A percentile compares a stretch with the other conserved stretches of the same genome.
Conservation (phyloP, 2,888 invertebrate species). For the Timandra comae region DNA sequence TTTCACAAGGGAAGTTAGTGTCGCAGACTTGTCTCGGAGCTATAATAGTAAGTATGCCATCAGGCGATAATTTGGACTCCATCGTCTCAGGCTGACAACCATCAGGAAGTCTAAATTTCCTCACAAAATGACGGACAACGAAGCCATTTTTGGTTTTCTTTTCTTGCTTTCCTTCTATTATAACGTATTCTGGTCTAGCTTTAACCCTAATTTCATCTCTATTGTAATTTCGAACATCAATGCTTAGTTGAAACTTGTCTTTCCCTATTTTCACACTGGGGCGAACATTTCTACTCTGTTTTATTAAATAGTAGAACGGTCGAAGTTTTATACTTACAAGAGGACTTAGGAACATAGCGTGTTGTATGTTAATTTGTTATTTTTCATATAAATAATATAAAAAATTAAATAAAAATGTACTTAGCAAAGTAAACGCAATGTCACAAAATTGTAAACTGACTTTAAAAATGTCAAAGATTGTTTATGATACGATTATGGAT, state of each 20-base stretch:
- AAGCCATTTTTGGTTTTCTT: conserved; percentile 40
- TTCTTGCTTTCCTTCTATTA: conserved; percentile 63
- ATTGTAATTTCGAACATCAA: conserved; percentile 47
- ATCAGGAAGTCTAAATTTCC: conserved; percentile 53
- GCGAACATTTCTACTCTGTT: conserved; percentile 33
- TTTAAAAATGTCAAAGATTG: too few species aligned
- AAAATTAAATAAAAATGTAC: too few species aligned
- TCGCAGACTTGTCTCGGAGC: conserved; percentile 39
- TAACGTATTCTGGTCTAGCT: conserved; percentile 47
- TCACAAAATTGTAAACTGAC: too few species aligned
- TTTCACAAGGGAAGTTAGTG: background rate
- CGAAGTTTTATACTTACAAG: conserved; percentile 18
- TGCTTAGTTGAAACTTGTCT: conserved; percentile 48
- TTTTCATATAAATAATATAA: too few species aligned
- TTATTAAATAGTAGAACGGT: conserved; percentile 26
- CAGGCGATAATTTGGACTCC: conserved; percentile 36
- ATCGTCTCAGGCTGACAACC: conserved; percentile 46
- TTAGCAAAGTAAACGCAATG: too few species aligned
- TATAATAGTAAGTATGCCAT: conserved; percentile 49
- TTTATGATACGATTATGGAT: too few species aligned
- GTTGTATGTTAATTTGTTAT: too few species aligned
- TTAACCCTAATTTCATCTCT: conserved; percentile 57
- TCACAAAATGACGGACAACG: conserved; percentile 43
- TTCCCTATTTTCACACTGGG: conserved; percentile 45
- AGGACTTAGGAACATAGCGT: conserved; percentile 20